These are phyloP conservation scores for Anas platyrhynchos DNA, from an alignment of 2,113 vertebrate genomes.

Conservation along the genomic window DNA sequence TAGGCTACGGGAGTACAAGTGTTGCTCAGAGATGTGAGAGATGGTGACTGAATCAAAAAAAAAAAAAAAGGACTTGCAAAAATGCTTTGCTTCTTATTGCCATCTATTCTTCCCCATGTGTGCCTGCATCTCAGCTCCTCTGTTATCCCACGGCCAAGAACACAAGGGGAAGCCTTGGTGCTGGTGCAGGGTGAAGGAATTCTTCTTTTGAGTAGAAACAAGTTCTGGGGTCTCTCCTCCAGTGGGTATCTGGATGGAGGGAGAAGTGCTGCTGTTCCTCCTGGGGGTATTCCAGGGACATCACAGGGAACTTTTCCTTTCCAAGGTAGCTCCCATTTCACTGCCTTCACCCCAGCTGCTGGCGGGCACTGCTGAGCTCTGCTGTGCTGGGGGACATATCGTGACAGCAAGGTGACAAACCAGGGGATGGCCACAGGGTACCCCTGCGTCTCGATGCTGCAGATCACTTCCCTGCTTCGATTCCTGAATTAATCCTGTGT, in stretches of 20 bases:
- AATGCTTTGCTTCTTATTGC: not conserved
- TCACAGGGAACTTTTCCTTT: not conserved
- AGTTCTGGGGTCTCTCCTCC: not conserved
- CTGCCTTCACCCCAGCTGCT: not conserved
- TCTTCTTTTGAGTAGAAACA: not conserved
- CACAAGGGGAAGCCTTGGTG: not conserved
- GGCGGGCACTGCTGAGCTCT: not conserved
- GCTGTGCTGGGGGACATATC: not conserved
- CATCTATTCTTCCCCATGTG: not conserved
- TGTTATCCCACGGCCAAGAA: accelerated
- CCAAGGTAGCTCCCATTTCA: not conserved
- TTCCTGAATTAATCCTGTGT: not conserved
- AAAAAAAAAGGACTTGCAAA: not conserved
- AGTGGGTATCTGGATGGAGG: too few species aligned
- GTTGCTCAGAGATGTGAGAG: not conserved
- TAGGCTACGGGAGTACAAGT: not conserved
- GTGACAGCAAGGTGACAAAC: not conserved
- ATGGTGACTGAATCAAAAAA: not conserved
- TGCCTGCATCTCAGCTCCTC: not conserved
- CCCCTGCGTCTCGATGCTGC: not conserved
- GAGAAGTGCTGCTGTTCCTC: not conserved
- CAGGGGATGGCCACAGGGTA: not conserved
- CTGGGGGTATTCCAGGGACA: not conserved
- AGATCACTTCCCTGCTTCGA: not conserved
- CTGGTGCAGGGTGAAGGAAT: not conserved